Conservation (phyloP, 2,888 invertebrate genomes). For the Xanthia icteritia region DNA sequence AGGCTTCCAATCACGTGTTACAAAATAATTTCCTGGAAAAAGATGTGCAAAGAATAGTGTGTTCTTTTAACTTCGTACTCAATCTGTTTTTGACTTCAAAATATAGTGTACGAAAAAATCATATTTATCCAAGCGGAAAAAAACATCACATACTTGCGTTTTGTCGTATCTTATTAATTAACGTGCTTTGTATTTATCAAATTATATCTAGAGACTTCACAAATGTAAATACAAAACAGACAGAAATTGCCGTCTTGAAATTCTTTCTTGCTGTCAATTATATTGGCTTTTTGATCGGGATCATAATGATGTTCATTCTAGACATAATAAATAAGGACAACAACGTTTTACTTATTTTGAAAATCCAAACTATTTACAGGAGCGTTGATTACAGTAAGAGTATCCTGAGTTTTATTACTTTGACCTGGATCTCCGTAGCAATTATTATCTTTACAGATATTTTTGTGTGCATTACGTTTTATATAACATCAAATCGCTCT, state of each 20-base stretch:
- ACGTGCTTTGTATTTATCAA: background rate
- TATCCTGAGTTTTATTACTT: slow-evolving; percentile 18
- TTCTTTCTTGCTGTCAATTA: background rate
- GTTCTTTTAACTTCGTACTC: background rate
- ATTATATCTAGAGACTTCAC: background rate
- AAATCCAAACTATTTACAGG: slow-evolving; percentile 46
- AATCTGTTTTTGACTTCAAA: background rate
- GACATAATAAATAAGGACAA: background rate
- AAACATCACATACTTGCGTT: background rate
- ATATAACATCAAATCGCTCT: background rate
- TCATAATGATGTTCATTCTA: background rate
- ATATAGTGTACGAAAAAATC: background rate
- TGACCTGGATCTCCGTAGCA: slow-evolving; percentile 43
- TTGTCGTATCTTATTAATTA: background rate
- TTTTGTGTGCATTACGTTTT: background rate
- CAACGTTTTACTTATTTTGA: slow-evolving; percentile 40
- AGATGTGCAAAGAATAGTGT: background rate
- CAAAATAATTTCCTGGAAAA: background rate
- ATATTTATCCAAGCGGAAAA: background rate
- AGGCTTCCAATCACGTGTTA: background rate
- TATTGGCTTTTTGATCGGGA: background rate
- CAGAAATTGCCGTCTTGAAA: background rate
- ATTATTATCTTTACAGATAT: background rate
- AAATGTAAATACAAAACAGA: background rate
- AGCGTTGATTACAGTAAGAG: slow-evolving; percentile 14